Evolutionary conservation across 2,797 vertebrate genomes (phyloP).

Genomic region (Poecilia velifera): DNA sequence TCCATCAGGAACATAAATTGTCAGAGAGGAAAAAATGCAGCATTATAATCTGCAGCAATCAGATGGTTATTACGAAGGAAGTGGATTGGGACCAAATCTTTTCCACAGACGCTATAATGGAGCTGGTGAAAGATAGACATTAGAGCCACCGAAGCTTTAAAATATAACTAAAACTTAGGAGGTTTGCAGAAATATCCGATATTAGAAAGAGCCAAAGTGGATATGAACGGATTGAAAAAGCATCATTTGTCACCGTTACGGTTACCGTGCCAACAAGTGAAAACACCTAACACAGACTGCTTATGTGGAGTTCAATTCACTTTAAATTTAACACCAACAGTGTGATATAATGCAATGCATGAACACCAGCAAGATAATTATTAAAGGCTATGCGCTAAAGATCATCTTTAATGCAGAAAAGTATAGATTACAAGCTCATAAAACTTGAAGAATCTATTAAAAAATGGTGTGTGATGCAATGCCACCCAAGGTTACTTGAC

Average conservation of each 20-base stretch:
- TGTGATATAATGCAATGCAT: background rate
- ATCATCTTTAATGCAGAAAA: background rate
- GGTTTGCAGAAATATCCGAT: background rate
- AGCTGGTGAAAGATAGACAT: background rate
- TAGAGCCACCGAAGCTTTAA: background rate
- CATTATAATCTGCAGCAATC: conserved; percentile 1
- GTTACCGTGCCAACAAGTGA: background rate
- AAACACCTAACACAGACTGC: background rate
- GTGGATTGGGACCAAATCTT: conserved; percentile 10
- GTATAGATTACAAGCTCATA: background rate
- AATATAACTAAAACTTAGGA: background rate
- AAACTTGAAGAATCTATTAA: background rate
- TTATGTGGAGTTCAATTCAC: background rate
- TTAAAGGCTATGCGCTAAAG: background rate
- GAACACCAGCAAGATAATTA: background rate
- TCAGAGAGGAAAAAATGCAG: background rate
- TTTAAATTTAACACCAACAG: background rate
- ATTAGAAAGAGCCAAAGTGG: background rate
- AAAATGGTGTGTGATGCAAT: background rate
- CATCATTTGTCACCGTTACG: background rate
- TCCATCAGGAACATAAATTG: background rate
- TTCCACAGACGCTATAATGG: background rate
- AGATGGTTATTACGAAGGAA: conserved; percentile 6
- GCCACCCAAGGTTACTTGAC: background rate
- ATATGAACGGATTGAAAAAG: background rate